These are phyloP conservation scores for Protonibea diacanthus DNA, from an alignment of 2,797 vertebrate genomes.

Conservation along the genomic window DNA sequence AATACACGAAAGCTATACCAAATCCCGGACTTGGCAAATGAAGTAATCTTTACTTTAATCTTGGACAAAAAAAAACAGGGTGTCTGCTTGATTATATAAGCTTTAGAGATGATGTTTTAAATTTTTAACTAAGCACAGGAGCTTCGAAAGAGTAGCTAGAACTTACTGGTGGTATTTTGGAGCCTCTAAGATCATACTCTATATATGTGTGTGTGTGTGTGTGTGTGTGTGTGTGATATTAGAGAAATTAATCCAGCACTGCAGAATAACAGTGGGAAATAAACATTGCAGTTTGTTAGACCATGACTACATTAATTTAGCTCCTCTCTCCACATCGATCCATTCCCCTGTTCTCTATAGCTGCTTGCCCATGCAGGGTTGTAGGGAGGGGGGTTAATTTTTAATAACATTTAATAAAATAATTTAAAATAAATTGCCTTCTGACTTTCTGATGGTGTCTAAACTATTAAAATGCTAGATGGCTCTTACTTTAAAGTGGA, in stretches of 20 bases:
- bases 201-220: not conserved
- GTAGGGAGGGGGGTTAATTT: not conserved
- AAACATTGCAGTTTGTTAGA: not conserved
- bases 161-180: conserved; percentile 11
- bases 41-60: conserved; percentile 41
- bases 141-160: not conserved
- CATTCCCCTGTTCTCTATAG: not conserved
- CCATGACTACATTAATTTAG: conserved; percentile 4
- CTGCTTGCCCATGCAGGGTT: not conserved
- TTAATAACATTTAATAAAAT: not conserved
- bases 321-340: conserved; percentile 5
- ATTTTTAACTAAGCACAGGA: conserved; percentile 25
- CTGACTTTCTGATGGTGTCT: not conserved
- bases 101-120: conserved; percentile 29
- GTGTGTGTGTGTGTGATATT: not conserved
- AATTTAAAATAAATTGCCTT: not conserved
- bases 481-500: not conserved
- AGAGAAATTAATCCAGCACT: conserved; percentile 8
- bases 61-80: conserved; percentile 5
- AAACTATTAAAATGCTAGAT: not conserved
- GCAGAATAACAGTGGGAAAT: conserved; percentile 6
- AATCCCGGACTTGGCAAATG: conserved; percentile 24
- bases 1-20: conserved; percentile 22
- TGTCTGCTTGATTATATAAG: conserved; percentile 34
- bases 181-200: not conserved